phyloP scores from a whole-genome alignment of 2,797 vertebrate species.

The Rhinoraja longicauda region DNA sequence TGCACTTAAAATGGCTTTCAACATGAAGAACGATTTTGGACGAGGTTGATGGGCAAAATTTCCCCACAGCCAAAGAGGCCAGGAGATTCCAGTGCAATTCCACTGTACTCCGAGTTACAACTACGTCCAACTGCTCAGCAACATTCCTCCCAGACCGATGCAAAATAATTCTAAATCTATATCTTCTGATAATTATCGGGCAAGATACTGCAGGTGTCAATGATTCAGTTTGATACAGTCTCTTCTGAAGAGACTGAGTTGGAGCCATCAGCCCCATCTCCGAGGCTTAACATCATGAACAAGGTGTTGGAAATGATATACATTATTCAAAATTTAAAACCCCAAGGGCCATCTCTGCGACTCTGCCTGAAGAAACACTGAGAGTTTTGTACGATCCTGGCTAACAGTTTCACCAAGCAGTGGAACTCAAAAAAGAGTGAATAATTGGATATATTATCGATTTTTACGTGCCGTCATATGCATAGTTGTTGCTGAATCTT shows the following conservation, averaged over 20 bases:
- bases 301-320: not conserved
- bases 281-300: not conserved
- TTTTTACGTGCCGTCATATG: not conserved
- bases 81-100: no score
- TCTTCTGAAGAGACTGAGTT: no score
- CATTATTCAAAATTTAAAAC: not conserved
- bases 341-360: not conserved
- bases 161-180: no score
- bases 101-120: no score
- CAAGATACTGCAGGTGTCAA: not conserved
- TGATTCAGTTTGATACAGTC: not conserved
- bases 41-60: no score
- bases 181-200: not conserved
- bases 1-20: no score
- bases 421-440: not conserved
- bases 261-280: not conserved
- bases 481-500: not conserved
- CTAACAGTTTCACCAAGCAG: not conserved
- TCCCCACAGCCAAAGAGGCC: no score
- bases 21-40: no score
- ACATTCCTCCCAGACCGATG: no score
- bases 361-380: not conserved
- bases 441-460: not conserved
- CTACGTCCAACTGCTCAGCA: no score
- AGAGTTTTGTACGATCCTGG: not conserved